phyloP scores from a whole-genome alignment of 2,113 vertebrate species.

The Entelurus aequoreus region DNA sequence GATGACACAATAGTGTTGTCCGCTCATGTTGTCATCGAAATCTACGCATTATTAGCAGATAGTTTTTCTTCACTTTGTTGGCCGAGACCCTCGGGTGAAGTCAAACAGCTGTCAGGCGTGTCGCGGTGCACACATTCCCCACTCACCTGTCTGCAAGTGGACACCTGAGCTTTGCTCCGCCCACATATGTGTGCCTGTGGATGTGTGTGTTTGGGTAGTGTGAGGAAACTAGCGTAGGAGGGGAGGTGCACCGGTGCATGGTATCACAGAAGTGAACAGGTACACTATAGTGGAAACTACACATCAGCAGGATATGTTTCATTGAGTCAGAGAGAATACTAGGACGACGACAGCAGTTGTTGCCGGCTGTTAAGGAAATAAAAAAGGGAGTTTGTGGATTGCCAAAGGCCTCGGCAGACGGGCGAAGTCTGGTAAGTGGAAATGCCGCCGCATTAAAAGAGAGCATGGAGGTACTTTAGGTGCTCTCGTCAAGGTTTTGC shows the following conservation, averaged over 20 bases:
- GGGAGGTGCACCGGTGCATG: conserved; percentile 27
- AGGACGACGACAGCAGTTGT: not conserved
- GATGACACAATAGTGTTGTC: conserved; percentile 32
- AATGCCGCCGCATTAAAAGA: not conserved
- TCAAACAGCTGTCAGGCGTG: conserved; percentile 44
- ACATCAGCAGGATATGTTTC: conserved; percentile 31
- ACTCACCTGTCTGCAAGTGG: conserved; percentile 39
- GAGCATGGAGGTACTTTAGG: not conserved
- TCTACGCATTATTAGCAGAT: conserved; percentile 2
- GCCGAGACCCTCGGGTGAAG: conserved; percentile 22
- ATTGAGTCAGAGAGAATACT: conserved; percentile 15
- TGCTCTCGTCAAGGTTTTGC: conserved; percentile 6
- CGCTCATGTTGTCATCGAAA: conserved; percentile 20
- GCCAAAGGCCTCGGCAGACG: conserved; percentile 31
- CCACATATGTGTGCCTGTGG: conserved; percentile 6
- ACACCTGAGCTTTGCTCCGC: conserved; percentile 37
- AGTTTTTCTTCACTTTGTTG: conserved; percentile 25
- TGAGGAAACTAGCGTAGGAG: conserved; percentile 50
- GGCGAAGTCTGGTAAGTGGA: conserved; percentile 66
- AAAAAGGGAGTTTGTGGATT: conserved; percentile 5
- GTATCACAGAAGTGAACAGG: conserved; percentile 64
- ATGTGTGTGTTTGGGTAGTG: conserved; percentile 44
- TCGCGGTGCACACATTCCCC: conserved; percentile 19
- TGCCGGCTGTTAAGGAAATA: not conserved
- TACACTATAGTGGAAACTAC: conserved; percentile 42